A percentile compares a stretch with the other conserved stretches of the same genome.
Evolutionary conservation across 2,888 invertebrate genomes (phyloP).

Genomic region (Tanypteryx hageni): DNA sequence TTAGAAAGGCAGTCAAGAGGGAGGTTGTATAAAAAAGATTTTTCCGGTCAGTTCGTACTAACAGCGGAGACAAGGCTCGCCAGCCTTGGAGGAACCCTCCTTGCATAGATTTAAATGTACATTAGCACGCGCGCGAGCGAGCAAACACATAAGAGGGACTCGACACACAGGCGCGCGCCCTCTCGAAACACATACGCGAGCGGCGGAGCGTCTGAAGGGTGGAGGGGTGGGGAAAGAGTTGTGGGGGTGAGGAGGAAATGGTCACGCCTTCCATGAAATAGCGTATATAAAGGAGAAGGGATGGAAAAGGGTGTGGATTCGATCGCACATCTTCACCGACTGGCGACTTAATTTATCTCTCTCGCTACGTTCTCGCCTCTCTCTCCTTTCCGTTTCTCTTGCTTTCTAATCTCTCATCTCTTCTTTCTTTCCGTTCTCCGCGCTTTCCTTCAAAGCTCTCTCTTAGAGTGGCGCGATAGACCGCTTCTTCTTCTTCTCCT

Average conservation of each 20-base stretch:
- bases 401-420: neutral
- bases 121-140: slow-evolving; percentile 12
- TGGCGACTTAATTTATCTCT: slow-evolving; percentile 26
- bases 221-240: too few species aligned
- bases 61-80: slow-evolving; percentile 11
- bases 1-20: neutral
- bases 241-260: neutral
- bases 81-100: slow-evolving; percentile 51
- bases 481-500: neutral
- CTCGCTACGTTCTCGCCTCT: neutral
- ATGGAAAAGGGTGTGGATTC: neutral
- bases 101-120: slow-evolving; percentile 58
- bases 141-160: neutral
- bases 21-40: neutral
- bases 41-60: slow-evolving; percentile 1
- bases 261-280: neutral
- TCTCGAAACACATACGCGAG: neutral
- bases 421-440: neutral
- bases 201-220: too few species aligned
- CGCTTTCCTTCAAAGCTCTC: neutral
- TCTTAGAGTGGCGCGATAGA: slow-evolving; percentile 30
- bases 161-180: neutral
- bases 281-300: neutral
- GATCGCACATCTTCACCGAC: slow-evolving; percentile 27
- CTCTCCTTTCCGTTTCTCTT: neutral